A percentile compares a stretch with the other conserved stretches of the same genome.
Evolutionary conservation across 1,140 invertebrate species (phyloP).

Genomic region (Heterodera schachtii): DNA sequence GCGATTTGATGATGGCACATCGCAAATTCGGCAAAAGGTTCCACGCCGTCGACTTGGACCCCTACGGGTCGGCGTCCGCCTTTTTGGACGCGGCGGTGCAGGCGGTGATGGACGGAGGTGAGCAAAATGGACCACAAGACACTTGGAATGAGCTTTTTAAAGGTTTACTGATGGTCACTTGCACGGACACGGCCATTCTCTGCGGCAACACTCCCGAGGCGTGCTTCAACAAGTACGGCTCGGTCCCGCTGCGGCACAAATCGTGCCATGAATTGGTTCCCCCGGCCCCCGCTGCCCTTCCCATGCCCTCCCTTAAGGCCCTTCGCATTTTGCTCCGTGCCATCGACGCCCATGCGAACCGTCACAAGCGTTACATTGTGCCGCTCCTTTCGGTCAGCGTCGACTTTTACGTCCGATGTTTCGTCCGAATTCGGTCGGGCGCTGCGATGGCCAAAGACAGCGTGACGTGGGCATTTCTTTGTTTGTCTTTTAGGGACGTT

Average conservation of each 20-base stretch:
- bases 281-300: neutral
- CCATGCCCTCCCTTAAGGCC: slow-evolving; percentile 70
- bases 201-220: slow-evolving; percentile 93
- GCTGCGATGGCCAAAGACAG: slow-evolving; percentile 81
- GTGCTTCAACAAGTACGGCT: slow-evolving; percentile 90
- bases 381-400: slow-evolving; percentile 87
- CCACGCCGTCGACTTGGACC: slow-evolving; percentile 91
- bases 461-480: slow-evolving; percentile 71
- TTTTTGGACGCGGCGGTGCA: slow-evolving; percentile 90
- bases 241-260: slow-evolving; percentile 81
- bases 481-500: neutral
- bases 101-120: slow-evolving; percentile 66
- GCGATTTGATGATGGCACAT: slow-evolving; percentile 81
- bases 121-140: neutral
- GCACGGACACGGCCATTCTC: slow-evolving; percentile 94
- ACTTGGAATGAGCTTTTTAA: slow-evolving; percentile 14
- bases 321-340: slow-evolving; percentile 86
- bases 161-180: slow-evolving; percentile 82
- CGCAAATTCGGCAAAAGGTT: slow-evolving; percentile 75
- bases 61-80: slow-evolving; percentile 82
- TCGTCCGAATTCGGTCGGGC: slow-evolving; percentile 81
- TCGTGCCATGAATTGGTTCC: slow-evolving; percentile 90
- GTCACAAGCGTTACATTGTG: slow-evolving; percentile 87
- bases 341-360: slow-evolving; percentile 85
- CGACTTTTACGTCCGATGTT: slow-evolving; percentile 95